phyloP scores from a whole-genome alignment of 2,113 vertebrate genomes.

The Anas platyrhynchos region DNA sequence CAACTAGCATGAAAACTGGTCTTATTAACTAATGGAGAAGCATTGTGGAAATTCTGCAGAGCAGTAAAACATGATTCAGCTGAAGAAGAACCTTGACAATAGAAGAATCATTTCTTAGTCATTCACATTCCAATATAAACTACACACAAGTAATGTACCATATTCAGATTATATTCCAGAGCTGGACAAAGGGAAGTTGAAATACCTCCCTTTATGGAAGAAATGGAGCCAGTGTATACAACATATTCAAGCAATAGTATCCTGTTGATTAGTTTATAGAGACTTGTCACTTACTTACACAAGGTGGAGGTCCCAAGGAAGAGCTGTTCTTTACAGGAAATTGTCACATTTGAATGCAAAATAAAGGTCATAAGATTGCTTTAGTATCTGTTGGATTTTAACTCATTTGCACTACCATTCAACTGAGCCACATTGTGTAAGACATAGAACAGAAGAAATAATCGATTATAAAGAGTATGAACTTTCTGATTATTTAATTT shows the following conservation, averaged over 20 bases:
- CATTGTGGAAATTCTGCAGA: constrained; percentile 5
- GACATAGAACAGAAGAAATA: not conserved
- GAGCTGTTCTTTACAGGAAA: not conserved
- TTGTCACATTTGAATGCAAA: not conserved
- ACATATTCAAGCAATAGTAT: not conserved
- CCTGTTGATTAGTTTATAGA: not conserved
- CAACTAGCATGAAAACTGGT: not conserved
- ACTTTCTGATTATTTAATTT: not conserved
- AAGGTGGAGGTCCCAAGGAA: not conserved
- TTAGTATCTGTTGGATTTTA: not conserved
- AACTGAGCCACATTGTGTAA: not conserved
- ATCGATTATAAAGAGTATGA: not conserved
- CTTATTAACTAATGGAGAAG: constrained; percentile 8
- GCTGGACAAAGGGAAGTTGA: not conserved
- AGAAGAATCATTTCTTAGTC: not conserved
- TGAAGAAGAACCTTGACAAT: too few species aligned
- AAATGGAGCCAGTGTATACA: not conserved
- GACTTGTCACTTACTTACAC: not conserved
- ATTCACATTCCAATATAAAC: not conserved
- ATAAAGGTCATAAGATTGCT: not conserved
- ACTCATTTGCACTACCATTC: not conserved
- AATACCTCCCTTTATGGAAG: not conserved
- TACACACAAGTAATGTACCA: not conserved
- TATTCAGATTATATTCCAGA: not conserved
- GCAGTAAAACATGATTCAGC: constrained; percentile 21